Conservation (phyloP, 2,113 vertebrate species). For the Ia io region DNA sequence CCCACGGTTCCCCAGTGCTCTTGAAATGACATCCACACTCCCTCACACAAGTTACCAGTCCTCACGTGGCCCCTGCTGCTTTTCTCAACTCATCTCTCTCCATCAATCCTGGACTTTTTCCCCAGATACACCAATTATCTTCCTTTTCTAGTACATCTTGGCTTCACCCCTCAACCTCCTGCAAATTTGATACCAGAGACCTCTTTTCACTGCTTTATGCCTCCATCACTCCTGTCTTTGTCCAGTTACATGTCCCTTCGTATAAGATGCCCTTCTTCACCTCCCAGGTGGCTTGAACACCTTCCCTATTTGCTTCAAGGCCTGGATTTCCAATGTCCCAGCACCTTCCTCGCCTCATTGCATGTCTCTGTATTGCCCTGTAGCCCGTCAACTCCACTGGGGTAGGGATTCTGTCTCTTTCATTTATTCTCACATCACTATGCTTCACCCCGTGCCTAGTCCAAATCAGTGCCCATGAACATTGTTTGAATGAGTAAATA, state of each 20-base stretch:
- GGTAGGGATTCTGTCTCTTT: background rate
- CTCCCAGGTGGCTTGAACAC: background rate
- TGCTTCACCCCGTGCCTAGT: background rate
- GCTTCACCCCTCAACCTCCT: background rate
- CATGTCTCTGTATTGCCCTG: background rate
- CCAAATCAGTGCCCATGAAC: background rate
- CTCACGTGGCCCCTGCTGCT: background rate
- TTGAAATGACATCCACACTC: background rate
- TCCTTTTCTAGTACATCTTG: background rate
- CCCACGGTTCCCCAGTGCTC: background rate
- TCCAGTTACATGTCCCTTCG: background rate
- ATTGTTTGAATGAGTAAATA: background rate
- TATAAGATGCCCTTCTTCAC: background rate
- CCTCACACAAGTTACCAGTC: background rate
- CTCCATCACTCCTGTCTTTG: background rate
- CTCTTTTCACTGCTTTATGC: background rate
- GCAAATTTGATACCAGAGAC: background rate
- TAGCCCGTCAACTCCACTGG: background rate
- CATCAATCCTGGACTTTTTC: background rate
- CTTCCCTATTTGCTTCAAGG: background rate
- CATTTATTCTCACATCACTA: background rate
- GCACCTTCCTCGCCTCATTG: background rate
- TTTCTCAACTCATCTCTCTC: background rate
- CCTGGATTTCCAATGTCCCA: background rate
- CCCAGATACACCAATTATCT: background rate